Percentiles rank a stretch among this genome's conserved stretches.
These are phyloP conservation scores for Acinonyx jubatus DNA, from an alignment of 2,113 vertebrate species.

Conservation along the genomic window DNA sequence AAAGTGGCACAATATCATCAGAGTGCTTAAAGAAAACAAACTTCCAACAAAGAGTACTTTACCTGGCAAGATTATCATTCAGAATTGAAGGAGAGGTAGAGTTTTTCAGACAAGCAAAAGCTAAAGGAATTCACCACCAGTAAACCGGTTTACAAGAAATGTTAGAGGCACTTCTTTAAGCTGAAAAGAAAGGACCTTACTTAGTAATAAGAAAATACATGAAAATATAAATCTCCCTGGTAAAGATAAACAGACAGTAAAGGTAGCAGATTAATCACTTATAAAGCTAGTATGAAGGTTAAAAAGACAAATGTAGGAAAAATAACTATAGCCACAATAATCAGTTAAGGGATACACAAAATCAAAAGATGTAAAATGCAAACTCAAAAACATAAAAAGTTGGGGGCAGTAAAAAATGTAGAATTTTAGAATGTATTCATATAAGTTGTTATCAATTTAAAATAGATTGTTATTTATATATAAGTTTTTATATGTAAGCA, in stretches of 20 bases:
- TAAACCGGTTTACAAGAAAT: background rate
- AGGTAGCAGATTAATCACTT: background rate
- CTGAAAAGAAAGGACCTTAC: background rate
- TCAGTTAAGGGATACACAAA: background rate
- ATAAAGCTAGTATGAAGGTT: background rate
- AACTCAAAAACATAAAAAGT: background rate
- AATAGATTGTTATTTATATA: background rate
- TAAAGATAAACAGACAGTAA: background rate
- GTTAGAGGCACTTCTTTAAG: background rate
- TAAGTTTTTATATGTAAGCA: background rate
- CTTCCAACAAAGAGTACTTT: background rate
- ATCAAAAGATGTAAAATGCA: background rate
- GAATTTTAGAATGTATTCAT: background rate
- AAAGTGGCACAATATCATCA: background rate
- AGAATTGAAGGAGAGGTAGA: background rate
- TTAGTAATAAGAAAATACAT: background rate
- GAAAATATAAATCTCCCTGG: background rate
- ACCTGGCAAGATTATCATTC: background rate
- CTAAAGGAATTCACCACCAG: background rate
- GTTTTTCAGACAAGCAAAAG: background rate
- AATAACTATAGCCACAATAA: background rate
- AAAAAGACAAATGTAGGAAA: background rate
- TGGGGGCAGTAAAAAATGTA: background rate
- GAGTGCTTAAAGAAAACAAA: background rate
- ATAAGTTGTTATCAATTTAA: background rate